Base-by-base conservation (phyloP, 2,113 vertebrate species). In the Macrotus californicus region DNA sequence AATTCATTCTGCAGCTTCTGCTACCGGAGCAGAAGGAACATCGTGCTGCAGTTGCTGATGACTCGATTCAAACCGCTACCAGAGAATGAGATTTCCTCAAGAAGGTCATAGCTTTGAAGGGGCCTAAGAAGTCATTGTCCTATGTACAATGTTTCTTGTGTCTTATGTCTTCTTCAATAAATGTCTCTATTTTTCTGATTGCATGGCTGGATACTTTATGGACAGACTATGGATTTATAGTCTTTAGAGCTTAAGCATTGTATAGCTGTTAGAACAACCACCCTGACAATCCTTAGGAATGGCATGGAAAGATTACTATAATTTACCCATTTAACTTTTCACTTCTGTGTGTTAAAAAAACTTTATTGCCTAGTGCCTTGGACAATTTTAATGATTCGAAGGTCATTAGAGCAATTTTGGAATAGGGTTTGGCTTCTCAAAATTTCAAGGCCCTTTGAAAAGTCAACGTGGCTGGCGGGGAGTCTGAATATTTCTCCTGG, bases 251-350 rank as follows among this genome's bases (percentile, higher is more conserved):
- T 54, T 94, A 90, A 73, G 59, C 39, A 26, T 41, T 54, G 12
- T 66, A 75, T 12, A 92, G 75, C 56, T 93, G 89, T 96, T 93
- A 79, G 93, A 96, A 94, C 29, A 89, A 26, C 39, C 41, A 41
- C 34, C 19, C n/a, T 82, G 75, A 85, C 64, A 29, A 0, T 85
- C 34, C 48, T 61, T 39, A 24, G 19, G 36, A 73, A 87, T 93
- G 80, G 11, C 48, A 12, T 89, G 52, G 46, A 79, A 93, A 89
- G 31, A 92, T 72, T 39, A 54, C 77, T 92, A 9, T 82, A 69
- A 88, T 61, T 80, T 88, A 56, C 43, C 41, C 54, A 39, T 70
- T 89, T 94, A 84, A 87, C 31, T 94, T 89, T 90, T 88, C 8
- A 19, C 85, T 69, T 91, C 86, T n/a, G 61, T 31, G 7, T 50